Percentiles rank a stretch among this genome's conserved stretches.
Evolutionary conservation across 2,888 invertebrate species (phyloP).

Genomic region (Camptogramma bilineatum): DNA sequence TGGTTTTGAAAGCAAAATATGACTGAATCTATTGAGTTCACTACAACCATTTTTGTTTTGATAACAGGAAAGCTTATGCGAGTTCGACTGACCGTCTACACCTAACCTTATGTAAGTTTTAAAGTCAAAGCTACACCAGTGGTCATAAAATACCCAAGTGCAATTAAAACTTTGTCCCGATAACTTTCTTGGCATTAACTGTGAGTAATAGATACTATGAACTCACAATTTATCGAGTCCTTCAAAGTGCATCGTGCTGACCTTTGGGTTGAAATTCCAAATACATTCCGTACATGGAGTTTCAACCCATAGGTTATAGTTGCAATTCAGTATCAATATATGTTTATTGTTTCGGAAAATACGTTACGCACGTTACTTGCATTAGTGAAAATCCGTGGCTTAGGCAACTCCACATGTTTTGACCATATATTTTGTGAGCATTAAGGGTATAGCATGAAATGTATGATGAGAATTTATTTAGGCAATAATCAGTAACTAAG

Average conservation of each 20-base stretch:
- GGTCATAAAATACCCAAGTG: slow-evolving; percentile 29
- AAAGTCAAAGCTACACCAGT: slow-evolving; percentile 8
- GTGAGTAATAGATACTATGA: slow-evolving; percentile 20
- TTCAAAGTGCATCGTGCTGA: background rate
- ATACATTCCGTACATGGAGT: too few species aligned
- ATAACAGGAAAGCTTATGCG: background rate
- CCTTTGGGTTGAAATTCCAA: too few species aligned
- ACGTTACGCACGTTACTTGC: too few species aligned
- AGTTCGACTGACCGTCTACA: background rate
- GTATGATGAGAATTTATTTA: too few species aligned
- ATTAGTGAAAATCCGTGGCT: too few species aligned
- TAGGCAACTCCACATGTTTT: too few species aligned
- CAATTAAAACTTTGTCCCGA: slow-evolving; percentile 34
- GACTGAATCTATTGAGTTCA: background rate
- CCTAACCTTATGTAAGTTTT: background rate
- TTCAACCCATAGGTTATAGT: background rate
- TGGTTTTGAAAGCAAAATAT: background rate
- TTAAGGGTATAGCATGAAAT: too few species aligned
- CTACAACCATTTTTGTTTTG: background rate
- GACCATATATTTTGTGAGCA: too few species aligned
- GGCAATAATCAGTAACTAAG: too few species aligned
- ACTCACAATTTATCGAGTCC: slow-evolving; percentile 9
- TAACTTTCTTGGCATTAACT: slow-evolving; percentile 33
- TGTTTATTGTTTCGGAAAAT: too few species aligned
- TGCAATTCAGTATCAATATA: background rate